Evolutionary conservation across 2,888 invertebrate species (phyloP).

Genomic region (Rhopalosiphum nymphaeae): DNA sequence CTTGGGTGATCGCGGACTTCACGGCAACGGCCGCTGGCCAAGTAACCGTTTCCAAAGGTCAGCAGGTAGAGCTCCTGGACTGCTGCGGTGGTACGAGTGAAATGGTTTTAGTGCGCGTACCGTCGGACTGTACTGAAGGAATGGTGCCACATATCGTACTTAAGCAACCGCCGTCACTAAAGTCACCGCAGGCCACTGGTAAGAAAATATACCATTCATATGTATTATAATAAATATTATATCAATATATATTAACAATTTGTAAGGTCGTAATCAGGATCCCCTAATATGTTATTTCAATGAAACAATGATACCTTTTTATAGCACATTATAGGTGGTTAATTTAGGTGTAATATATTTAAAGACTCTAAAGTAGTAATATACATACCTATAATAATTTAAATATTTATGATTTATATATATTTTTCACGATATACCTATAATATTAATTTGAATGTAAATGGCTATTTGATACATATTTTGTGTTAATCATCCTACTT

Average conservation of each 20-base stretch:
- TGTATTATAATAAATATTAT: neutral
- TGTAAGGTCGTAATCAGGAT: neutral
- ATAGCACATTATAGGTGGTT: neutral
- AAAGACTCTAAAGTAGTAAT: neutral
- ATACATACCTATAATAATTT: neutral
- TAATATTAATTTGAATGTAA: neutral
- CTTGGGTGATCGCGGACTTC: conserved; percentile 92
- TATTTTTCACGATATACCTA: neutral
- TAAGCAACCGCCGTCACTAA: conserved; percentile 78
- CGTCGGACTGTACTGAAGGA: conserved; percentile 75
- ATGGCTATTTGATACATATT: neutral
- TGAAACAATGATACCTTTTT: neutral
- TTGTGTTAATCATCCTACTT: neutral
- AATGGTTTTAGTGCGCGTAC: conserved; percentile 78
- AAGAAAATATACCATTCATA: neutral
- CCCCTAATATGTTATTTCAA: neutral
- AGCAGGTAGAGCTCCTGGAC: conserved; percentile 94
- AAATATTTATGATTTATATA: neutral
- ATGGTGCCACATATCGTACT: conserved; percentile 85
- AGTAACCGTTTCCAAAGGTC: conserved; percentile 88
- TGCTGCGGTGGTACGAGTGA: conserved; percentile 78
- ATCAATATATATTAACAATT: neutral
- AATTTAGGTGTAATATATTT: neutral
- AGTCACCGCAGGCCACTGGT: conserved; percentile 54
- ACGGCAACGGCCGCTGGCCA: conserved; percentile 82